Evolutionary conservation across 2,797 vertebrate species (phyloP).

Genomic region (Oryzias sinensis): DNA sequence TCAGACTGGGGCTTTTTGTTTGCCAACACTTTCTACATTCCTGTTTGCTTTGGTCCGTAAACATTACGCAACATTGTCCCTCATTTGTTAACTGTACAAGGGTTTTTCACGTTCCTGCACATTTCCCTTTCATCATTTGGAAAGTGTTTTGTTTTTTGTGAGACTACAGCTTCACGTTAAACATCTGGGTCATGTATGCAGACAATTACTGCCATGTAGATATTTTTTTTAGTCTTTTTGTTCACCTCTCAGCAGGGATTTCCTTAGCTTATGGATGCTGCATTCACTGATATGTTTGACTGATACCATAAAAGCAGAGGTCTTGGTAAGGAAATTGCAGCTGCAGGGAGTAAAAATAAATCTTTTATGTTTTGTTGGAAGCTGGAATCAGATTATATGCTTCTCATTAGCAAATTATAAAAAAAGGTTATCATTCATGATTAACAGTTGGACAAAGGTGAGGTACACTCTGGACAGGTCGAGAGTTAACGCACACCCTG

Average conservation of each 20-base stretch:
- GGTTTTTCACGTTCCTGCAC: slow-evolving; percentile 21
- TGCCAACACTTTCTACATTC: slow-evolving; percentile 8
- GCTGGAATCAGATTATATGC: too few relatives aligned
- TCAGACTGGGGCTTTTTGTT: neutral
- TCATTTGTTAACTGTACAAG: slow-evolving; percentile 15
- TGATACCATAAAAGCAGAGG: slow-evolving; percentile 1
- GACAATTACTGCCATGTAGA: slow-evolving; percentile 17
- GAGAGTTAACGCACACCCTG: too few relatives aligned
- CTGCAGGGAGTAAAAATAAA: neutral
- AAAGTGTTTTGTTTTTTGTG: slow-evolving; percentile 24
- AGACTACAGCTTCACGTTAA: slow-evolving; percentile 18
- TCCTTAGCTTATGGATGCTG: too few relatives aligned
- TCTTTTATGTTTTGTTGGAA: too few relatives aligned
- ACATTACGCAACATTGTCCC: slow-evolving; percentile 3
- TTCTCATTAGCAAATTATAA: too few relatives aligned
- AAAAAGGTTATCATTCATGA: too few relatives aligned
- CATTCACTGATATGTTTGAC: too few relatives aligned
- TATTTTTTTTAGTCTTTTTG: neutral
- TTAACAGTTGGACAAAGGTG: too few relatives aligned
- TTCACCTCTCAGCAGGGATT: slow-evolving; percentile 19
- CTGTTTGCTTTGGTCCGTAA: slow-evolving; percentile 6
- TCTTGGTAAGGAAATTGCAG: slow-evolving; percentile 37
- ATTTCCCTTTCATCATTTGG: slow-evolving; percentile 11
- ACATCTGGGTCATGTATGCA: slow-evolving; percentile 8
- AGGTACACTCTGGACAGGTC: too few relatives aligned